A percentile compares a stretch with the other conserved stretches of the same genome.
Conservation (phyloP, 2,113 vertebrate species). For the Edolisoma coerulescens region DNA sequence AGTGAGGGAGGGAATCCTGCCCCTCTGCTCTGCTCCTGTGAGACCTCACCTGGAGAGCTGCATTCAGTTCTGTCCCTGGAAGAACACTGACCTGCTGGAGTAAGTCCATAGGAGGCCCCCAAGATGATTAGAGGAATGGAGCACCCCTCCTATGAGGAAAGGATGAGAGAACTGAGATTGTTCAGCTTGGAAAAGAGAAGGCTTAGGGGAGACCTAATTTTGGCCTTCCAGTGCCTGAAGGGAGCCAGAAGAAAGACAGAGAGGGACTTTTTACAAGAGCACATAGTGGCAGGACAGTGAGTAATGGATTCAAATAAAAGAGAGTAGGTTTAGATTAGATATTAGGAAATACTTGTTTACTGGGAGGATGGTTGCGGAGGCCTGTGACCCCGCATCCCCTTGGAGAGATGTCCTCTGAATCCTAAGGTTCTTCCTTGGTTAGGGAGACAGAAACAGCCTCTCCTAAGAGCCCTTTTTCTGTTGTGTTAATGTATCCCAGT, state of each 20-base stretch:
- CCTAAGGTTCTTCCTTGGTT: no score
- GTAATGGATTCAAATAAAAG: neutral
- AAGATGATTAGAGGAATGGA: neutral
- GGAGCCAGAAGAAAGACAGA: neutral
- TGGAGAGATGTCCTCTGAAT: no score
- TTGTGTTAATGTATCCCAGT: no score
- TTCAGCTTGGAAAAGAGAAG: neutral
- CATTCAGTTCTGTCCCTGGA: neutral
- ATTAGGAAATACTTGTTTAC: neutral
- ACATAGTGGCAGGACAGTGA: neutral
- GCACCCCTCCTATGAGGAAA: neutral
- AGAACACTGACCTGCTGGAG: neutral
- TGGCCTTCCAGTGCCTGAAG: neutral
- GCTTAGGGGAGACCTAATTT: neutral
- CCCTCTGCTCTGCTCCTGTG: neutral
- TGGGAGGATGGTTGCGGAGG: no score
- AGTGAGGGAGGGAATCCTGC: neutral
- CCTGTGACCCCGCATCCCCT: no score
- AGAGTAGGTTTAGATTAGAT: neutral
- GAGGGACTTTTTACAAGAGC: neutral
- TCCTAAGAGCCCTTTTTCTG: no score
- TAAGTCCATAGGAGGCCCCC: neutral
- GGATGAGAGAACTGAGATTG: neutral
- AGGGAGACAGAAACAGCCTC: no score
- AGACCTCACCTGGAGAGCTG: neutral